Base-by-base conservation (phyloP, 1,140 invertebrate species). In the Camponotus floridanus region DNA sequence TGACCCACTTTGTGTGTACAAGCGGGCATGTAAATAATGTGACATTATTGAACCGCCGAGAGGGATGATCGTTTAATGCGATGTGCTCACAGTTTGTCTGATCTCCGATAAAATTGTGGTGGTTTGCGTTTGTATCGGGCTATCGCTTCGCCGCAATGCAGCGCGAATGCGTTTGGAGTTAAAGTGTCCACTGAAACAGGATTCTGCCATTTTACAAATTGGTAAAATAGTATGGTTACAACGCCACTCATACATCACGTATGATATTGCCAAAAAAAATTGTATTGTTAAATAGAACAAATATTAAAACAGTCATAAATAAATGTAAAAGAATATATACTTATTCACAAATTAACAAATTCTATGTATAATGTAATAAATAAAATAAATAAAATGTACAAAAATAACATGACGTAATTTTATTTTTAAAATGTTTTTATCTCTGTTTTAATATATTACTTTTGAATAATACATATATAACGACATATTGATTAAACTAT, bases 51-150 rank as follows among this genome's bases (percentile, higher is more conserved):
- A 81, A 42, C 33, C 59, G 67, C 18, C 48, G 48, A 51, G 26
- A 33, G 18, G 9, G n/a, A 21, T 42, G 13, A 62, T 21, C 21
- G 48, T 65, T 78, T 42, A 65, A 59, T 7, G 33, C 5, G 26
- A 65, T 55, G 48, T 51, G 59, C 26, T 76, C 45, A 33, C 39
- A 33, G 2, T 61, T 45, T 36, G 59, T 31, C 45, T 33, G 36
- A 70, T 80, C 33, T 26, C 9, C 36, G 65, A 81, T 81, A 64
- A 81, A 71, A 59, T 71, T 59, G 15, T n/a, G 36, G 36, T 45
- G 21, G 64, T 26, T 71, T 71, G 18, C 26, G 36, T 45, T 67
- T 3, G 62, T 15, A 51, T 18, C 7, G 31, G 13, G 26, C 61
- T 31, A 31, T 33, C 8, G 33, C 7, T 55, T 68, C 64, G 33